Evolutionary conservation across 2,888 invertebrate genomes (phyloP), one percentile per base, ranked within the genome.

Genomic region (Dryobota labecula): DNA sequence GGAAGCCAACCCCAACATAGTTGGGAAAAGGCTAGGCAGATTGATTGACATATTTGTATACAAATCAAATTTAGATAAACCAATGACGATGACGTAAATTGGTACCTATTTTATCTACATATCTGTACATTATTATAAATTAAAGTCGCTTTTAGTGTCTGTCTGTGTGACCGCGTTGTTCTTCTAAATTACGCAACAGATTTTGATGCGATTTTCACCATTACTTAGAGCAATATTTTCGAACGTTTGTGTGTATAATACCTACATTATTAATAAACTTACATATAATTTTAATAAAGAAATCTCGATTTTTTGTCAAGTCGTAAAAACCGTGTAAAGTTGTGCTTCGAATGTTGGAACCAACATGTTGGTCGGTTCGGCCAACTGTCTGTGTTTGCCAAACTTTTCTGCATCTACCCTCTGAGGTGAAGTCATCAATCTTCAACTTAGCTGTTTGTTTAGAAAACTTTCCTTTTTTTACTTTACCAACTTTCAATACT

Each of bases 351-450:
- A 60, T 54, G 13, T 45, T 53, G 51, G 56, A n/a, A 11, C 70
- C 53, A 77, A 76, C 64, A 71, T 53, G 82, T 73, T 74, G 63
- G 73, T 57, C 15, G 1, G 38, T 7, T 36, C 8, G 4, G 1
- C 45, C 13, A 15, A 1, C 80, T n/a, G 77, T 90, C 67, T 87
- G 85, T 89, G 71, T 49, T 71, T 15, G 20, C 61, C 36, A 65
- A 64, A 79, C 82, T 88, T 86, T 79, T 79, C 82, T 87, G 89
- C 90, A 87, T 87, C 87, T 90, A 83, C 85, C 76, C 80, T 75
- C 72, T 63, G 83, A 89, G 91, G 91, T 90, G 87, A 90, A 92
- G 90, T 87, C 91, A 93, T 93, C 93, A 93, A 93, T 93, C 93
- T 92, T 89, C 81, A 65, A 78, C 78, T 84, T 86, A 65, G 65